Base-by-base conservation (phyloP, 2,888 invertebrate species). In the Nomada lathburiana region DNA sequence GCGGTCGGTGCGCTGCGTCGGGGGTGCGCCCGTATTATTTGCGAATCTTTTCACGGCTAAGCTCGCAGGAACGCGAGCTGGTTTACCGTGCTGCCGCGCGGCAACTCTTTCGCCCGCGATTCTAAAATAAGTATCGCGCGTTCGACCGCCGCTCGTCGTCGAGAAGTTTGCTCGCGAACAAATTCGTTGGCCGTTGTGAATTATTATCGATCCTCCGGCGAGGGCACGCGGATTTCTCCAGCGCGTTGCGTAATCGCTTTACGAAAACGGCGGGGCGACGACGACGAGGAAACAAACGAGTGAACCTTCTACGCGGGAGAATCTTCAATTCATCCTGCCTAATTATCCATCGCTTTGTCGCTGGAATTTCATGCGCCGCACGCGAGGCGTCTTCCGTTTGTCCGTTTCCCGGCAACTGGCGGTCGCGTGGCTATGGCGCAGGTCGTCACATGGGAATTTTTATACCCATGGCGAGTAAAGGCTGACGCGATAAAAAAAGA, bases 381-480 rank as follows among this genome's bases (percentile, higher is more conserved):
- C 64, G 62, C 68, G 52, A 69, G 11, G 16, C 42, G 50, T 29
- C 42, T 73, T 77, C 69, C 64, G 73, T 50, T 67, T 65, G 52
- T 2, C 42, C 7, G 36, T 7, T 36, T 36, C 36, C 36, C 53
- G 63, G 60, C 26, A 16, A 18, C 53, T 53, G 53, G 53, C 20
- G 16, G 52, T n/a, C 52, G 63, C 65, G 18, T 50, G 42, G 29
- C 1, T 18, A 29, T 26, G 23, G 72, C 76, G 73, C 76, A 76
- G 80, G 75, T 76, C 80, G 72, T 57, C 70, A 2, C 2, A 26
- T 26, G 76, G 55, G 63, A 52, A 78, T 76, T 76, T 76, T 65
- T 79, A 53, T 74, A 78, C 79, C 76, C 67, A 53, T 26, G 67
- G 63, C 60, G 36, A 73, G 84, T 82, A 84, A 80, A 84, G 74